phyloP scores from a whole-genome alignment of 2,888 invertebrate species.

The Arctia plantaginis region DNA sequence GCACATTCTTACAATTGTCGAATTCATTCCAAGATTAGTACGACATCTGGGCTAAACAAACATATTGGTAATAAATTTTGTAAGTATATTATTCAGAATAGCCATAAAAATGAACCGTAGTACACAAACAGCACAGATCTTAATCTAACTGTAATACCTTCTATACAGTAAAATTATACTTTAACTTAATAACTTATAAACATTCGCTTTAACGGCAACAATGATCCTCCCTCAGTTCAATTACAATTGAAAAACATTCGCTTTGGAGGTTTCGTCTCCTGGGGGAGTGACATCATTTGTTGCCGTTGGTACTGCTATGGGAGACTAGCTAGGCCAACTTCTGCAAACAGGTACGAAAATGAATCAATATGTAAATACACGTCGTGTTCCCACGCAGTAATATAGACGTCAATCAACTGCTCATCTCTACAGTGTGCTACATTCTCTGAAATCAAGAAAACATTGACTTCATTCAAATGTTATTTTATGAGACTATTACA shows the following conservation, averaged over 20 bases:
- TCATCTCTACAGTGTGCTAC: conserved; percentile 80
- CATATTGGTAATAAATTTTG: no score
- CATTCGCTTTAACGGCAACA: not conserved
- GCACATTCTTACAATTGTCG: no score
- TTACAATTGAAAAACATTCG: not conserved
- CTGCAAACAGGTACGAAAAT: conserved; percentile 75
- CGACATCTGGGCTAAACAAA: no score
- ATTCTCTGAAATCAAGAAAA: conserved; percentile 73
- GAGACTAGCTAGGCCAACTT: conserved; percentile 68
- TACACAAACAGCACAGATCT: no score
- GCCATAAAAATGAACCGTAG: no score
- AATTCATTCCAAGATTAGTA: no score
- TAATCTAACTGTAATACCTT: no score
- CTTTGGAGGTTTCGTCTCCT: not conserved
- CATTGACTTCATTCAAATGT: not conserved
- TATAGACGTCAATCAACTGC: conserved; percentile 73
- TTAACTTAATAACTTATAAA: not conserved
- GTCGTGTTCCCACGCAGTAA: conserved; percentile 77
- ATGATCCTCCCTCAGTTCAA: not conserved
- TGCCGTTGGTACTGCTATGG: conserved; percentile 36
- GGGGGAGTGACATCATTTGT: not conserved
- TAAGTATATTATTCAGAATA: no score
- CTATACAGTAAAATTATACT: not conserved
- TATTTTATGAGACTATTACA: not conserved
- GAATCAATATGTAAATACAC: conserved; percentile 65